These are phyloP conservation scores for Lasioglossum baleicum DNA, from an alignment of 1,140 invertebrate genomes.

Conservation along the genomic window DNA sequence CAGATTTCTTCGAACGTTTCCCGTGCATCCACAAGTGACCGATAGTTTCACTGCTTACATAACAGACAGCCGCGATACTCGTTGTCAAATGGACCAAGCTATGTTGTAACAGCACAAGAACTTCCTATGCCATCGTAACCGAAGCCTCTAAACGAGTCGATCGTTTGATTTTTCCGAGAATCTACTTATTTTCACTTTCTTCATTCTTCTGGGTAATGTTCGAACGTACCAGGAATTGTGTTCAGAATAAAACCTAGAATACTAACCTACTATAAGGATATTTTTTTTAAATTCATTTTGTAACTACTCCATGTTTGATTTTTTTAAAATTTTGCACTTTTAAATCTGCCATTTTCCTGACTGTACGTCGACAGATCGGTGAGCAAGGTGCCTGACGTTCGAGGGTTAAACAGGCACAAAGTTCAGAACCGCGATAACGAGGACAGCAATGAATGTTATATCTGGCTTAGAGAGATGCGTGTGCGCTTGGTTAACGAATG, in stretches of 20 bases:
- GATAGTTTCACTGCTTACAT: conserved; percentile 75
- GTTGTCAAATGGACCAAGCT: conserved; percentile 33
- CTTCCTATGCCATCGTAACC: conserved; percentile 22
- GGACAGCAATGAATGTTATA: conserved; percentile 36
- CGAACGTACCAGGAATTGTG: no score
- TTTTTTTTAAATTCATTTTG: no score
- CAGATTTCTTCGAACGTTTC: conserved; percentile 28
- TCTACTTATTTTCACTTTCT: neutral
- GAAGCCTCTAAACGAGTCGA: neutral
- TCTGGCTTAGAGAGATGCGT: conserved; percentile 36
- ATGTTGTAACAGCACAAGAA: conserved; percentile 51
- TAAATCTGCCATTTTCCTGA: no score
- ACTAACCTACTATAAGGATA: no score
- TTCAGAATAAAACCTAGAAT: no score
- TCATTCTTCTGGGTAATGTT: no score
- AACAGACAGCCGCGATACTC: conserved; percentile 61
- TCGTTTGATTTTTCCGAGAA: conserved; percentile 7
- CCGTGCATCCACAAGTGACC: conserved; percentile 59
- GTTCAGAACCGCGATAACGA: conserved; percentile 31
- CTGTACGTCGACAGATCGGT: no score
- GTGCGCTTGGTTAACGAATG: conserved; percentile 18
- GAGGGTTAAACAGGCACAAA: neutral
- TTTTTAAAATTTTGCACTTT: no score
- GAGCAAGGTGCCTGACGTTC: neutral
- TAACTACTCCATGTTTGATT: no score